Evolutionary conservation across 2,113 vertebrate genomes (phyloP).

Genomic region (Leptobrachium ailaonicum): DNA sequence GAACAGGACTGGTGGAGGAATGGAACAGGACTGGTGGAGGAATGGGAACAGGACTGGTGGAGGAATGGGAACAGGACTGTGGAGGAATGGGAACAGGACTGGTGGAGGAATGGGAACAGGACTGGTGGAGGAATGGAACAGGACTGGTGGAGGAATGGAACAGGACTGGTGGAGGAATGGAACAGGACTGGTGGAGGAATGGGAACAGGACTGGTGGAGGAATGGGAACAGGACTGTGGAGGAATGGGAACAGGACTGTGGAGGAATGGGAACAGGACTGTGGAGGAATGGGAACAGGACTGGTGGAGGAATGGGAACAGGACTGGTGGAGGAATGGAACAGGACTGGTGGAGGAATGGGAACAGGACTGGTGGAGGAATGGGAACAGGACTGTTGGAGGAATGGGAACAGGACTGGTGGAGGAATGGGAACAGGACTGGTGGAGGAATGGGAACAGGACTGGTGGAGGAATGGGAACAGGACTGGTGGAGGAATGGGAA

Average conservation of each 20-base stretch:
- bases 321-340: neutral
- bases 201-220: no score
- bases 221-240: slow-evolving; percentile 33
- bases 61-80: neutral
- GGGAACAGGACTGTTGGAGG: neutral
- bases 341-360: neutral
- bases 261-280: neutral
- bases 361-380: neutral
- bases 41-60: neutral
- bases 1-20: slow-evolving; percentile 43
- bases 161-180: neutral
- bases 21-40: slow-evolving; percentile 7
- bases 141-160: slow-evolving; percentile 49
- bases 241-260: neutral
- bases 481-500: slow-evolving; percentile 50
- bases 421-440: slow-evolving; percentile 33
- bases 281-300: slow-evolving; percentile 50
- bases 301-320: neutral
- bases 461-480: neutral
- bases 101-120: neutral
- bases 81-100: slow-evolving; percentile 44
- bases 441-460: neutral
- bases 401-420: slow-evolving; percentile 48
- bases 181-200: neutral
- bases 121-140: neutral